These are phyloP conservation scores for Lysandra bellargus DNA, from an alignment of 2,888 invertebrate species.

Conservation along the genomic window DNA sequence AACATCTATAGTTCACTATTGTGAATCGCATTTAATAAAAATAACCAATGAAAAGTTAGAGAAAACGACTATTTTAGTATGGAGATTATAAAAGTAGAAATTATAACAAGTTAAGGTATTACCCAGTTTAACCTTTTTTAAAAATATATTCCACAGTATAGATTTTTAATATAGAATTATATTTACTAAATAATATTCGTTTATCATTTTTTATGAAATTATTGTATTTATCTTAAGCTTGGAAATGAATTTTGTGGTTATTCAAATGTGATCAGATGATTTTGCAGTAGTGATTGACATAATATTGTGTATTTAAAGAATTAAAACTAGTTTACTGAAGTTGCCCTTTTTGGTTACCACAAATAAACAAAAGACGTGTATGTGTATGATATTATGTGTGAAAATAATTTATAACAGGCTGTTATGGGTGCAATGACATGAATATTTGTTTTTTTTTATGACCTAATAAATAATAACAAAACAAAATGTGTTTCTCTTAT, in stretches of 20 bases:
- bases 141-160: neutral
- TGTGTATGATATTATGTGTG: neutral
- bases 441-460: slow-evolving; percentile 26
- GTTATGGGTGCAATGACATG: neutral
- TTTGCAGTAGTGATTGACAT: neutral
- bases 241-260: neutral
- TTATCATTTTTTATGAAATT: neutral
- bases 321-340: neutral
- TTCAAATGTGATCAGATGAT: neutral
- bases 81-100: neutral
- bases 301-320: neutral
- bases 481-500: neutral
- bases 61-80: neutral
- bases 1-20: neutral
- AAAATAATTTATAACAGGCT: slow-evolving; percentile 14
- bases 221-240: neutral
- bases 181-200: neutral
- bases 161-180: neutral
- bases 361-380: neutral
- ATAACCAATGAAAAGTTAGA: neutral
- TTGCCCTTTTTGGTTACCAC: neutral
- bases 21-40: neutral
- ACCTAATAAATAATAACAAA: slow-evolving; percentile 18
- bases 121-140: neutral
- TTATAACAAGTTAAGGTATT: neutral